These are phyloP conservation scores for Zosterops borbonicus DNA, from an alignment of 2,113 vertebrate genomes.

Conservation along the genomic window DNA sequence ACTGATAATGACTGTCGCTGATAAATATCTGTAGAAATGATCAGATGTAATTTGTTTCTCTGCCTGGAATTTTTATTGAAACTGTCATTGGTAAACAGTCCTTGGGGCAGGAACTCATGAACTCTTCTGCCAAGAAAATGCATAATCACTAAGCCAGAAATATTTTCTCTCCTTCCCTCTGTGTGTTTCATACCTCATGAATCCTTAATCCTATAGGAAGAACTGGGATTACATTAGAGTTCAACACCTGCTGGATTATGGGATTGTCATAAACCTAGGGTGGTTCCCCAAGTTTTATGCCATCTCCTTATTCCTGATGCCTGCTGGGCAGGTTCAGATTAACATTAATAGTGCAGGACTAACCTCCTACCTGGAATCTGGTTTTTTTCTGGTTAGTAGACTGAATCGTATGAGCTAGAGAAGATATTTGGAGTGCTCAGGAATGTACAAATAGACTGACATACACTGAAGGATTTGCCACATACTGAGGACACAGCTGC, in stretches of 20 bases:
- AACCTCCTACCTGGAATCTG: neutral
- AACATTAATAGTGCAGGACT: neutral
- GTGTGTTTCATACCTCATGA: neutral
- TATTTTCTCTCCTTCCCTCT: neutral
- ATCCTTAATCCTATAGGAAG: neutral
- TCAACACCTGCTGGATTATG: neutral
- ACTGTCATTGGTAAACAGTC: neutral
- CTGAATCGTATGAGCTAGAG: neutral
- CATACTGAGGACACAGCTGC: neutral
- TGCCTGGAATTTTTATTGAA: slow-evolving; percentile 8
- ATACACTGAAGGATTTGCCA: neutral
- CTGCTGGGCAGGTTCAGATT: neutral
- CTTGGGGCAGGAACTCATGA: neutral
- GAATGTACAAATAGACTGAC: neutral
- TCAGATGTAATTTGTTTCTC: slow-evolving; percentile 22
- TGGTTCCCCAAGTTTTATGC: neutral
- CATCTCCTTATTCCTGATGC: neutral
- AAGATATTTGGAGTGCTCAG: neutral
- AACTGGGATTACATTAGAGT: neutral
- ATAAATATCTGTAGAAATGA: slow-evolving; percentile 10
- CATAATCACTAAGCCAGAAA: neutral
- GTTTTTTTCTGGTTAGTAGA: neutral
- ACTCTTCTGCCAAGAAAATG: neutral
- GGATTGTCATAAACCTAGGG: neutral
- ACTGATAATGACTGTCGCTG: neutral